These are phyloP conservation scores for Bucco capensis DNA, from an alignment of 2,113 vertebrate species.

Conservation along the genomic window DNA sequence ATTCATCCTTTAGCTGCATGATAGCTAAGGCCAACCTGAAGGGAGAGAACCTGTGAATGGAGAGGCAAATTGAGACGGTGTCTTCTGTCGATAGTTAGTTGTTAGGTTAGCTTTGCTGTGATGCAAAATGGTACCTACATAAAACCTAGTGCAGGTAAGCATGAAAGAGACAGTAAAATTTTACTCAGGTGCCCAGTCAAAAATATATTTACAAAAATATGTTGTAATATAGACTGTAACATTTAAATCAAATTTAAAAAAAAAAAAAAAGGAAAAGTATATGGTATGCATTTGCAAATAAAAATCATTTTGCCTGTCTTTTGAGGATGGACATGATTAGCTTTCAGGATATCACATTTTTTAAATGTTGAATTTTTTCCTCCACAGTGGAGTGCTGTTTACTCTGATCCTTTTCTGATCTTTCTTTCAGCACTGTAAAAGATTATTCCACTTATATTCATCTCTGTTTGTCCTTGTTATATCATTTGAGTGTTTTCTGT, in stretches of 20 bases:
- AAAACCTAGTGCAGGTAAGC: background rate
- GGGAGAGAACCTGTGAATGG: background rate
- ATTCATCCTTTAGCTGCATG: background rate
- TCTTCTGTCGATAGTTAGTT: background rate
- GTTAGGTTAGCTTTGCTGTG: background rate
- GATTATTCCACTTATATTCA: background rate
- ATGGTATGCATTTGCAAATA: background rate
- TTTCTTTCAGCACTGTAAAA: background rate
- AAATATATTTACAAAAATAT: background rate
- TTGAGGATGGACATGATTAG: background rate
- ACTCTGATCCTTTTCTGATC: background rate
- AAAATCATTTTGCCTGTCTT: background rate
- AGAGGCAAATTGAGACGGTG: background rate
- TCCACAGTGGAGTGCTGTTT: rapidly evolving
- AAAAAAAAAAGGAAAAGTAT: rapidly evolving
- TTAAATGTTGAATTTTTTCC: background rate
- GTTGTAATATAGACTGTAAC: background rate
- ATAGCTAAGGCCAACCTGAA: background rate
- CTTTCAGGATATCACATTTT: background rate
- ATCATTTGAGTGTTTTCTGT: background rate
- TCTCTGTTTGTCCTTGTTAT: conserved; percentile 8
- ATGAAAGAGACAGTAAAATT: background rate
- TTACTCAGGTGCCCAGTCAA: background rate
- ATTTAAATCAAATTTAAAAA: background rate
- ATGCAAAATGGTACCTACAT: background rate